Percentiles rank a stretch among this genome's conserved stretches.
phyloP scores from a whole-genome alignment of 2,888 invertebrate species.

The Napeogenes inachia region DNA sequence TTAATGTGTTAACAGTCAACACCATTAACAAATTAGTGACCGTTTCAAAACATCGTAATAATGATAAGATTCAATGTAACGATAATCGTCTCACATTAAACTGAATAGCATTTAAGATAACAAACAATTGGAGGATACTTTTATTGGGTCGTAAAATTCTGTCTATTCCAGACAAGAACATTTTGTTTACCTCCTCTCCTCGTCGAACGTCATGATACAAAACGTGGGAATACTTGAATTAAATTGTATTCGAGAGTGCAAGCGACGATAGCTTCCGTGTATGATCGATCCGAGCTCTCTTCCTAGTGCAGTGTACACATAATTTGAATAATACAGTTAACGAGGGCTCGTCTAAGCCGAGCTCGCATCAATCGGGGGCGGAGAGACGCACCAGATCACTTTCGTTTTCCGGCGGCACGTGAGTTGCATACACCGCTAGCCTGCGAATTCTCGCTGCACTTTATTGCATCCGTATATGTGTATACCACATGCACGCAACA shows the following conservation, averaged over 20 bases:
- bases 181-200: not conserved
- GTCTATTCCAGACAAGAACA: conserved; percentile 9
- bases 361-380: conserved; percentile 67
- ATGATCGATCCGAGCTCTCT: conserved; percentile 52
- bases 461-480: conserved; percentile 74
- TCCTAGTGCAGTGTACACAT: conserved; percentile 40
- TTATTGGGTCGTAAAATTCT: conserved; percentile 28
- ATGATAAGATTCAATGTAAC: conserved; percentile 26
- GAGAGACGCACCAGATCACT: conserved; percentile 73
- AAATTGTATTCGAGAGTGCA: conserved; percentile 41
- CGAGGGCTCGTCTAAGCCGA: conserved; percentile 63
- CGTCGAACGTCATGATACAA: conserved; percentile 9
- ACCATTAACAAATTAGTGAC: conserved; percentile 24
- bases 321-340: conserved; percentile 72
- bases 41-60: conserved; percentile 24
- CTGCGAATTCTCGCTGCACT: conserved; percentile 73
- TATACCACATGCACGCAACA: conserved; percentile 72
- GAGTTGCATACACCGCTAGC: conserved; percentile 66
- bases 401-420: conserved; percentile 71
- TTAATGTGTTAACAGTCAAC: conserved; percentile 8
- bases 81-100: conserved; percentile 28
- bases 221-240: conserved; percentile 33
- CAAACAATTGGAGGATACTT: conserved; percentile 28
- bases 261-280: conserved; percentile 36
- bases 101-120: conserved; percentile 25